Percentiles rank a stretch among this genome's conserved stretches.
Conservation (phyloP, 2,797 vertebrate species). For the Peromyscus attwateri region DNA sequence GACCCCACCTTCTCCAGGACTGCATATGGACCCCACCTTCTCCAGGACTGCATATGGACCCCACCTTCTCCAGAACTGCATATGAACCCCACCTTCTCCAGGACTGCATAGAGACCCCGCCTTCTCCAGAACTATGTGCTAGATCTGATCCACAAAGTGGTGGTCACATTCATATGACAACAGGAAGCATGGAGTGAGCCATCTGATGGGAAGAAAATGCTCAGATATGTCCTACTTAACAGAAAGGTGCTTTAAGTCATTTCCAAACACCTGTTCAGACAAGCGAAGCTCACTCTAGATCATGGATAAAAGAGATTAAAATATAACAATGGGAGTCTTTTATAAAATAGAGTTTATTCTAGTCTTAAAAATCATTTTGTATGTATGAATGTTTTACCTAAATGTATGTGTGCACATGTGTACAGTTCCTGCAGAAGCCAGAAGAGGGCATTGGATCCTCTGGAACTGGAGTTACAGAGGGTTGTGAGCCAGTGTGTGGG, state of each 20-base stretch:
- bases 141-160: neutral
- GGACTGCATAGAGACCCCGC: no score
- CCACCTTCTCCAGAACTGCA: no score
- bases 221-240: neutral
- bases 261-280: neutral
- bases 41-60: no score
- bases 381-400: neutral
- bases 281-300: neutral
- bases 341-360: neutral
- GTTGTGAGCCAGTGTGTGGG: neutral
- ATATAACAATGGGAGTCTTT: neutral
- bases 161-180: neutral
- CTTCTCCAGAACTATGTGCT: neutral
- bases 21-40: no score
- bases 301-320: neutral
- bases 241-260: neutral
- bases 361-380: neutral
- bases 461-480: neutral
- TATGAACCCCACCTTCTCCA: no score
- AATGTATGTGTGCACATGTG: neutral
- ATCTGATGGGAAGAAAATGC: neutral
- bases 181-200: neutral
- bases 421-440: neutral
- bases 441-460: neutral
- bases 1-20: no score